Conservation (phyloP, 2,113 vertebrate species). For the Petroica traversi region DNA sequence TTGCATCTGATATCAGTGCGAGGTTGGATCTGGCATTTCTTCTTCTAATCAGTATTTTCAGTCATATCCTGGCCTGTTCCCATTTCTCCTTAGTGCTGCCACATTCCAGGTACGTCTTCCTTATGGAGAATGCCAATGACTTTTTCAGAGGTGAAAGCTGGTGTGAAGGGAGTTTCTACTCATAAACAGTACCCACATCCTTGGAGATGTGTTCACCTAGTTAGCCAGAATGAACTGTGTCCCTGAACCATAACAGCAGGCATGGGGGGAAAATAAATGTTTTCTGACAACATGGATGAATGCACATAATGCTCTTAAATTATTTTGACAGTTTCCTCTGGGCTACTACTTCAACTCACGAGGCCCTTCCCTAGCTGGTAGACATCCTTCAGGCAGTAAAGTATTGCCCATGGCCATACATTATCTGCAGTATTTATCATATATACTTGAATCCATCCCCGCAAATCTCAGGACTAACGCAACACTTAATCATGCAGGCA, state of each 20-base stretch:
- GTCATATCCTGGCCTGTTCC: not conserved
- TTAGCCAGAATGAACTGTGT: not conserved
- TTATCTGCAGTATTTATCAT: not conserved
- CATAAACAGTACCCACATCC: not conserved
- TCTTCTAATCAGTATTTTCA: not conserved
- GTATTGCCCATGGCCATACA: not conserved
- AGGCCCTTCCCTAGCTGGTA: not conserved
- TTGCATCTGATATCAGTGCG: not conserved
- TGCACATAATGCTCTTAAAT: not conserved
- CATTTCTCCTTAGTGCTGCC: not conserved
- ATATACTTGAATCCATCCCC: not conserved
- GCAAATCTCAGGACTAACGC: not conserved
- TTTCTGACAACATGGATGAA: not conserved
- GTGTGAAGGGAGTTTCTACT: not conserved
- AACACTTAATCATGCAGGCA: not conserved
- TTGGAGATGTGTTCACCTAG: not conserved
- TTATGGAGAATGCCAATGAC: not conserved
- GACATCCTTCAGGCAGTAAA: not conserved
- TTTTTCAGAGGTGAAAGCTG: not conserved
- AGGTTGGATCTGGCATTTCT: not conserved
- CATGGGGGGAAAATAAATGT: not conserved
- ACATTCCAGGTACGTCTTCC: not conserved
- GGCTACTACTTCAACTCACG: not conserved
- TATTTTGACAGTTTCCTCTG: slow-evolving; percentile 19
- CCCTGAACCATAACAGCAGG: not conserved